Evolutionary conservation across 2,113 vertebrate genomes (phyloP).

Genomic region (Micromys minutus): DNA sequence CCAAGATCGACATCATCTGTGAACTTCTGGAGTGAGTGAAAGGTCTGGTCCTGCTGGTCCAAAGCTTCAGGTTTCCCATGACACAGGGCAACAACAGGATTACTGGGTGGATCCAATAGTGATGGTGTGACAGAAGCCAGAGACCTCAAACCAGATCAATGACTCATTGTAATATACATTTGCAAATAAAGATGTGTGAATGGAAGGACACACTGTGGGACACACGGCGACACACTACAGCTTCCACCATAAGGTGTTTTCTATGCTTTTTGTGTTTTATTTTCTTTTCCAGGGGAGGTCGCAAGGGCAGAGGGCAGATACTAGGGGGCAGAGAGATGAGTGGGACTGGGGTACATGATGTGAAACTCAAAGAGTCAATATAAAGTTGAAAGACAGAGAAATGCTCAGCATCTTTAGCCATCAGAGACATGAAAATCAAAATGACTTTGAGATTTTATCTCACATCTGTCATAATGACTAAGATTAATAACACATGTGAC

Average conservation of each 20-base stretch:
- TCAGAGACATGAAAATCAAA: background rate
- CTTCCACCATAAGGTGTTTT: background rate
- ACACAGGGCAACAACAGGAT: background rate
- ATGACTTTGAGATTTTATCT: too few relatives aligned
- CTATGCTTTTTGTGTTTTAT: background rate
- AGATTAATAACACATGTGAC: background rate
- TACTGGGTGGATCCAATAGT: background rate
- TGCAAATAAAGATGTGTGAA: background rate
- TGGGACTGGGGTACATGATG: background rate
- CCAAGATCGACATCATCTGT: background rate
- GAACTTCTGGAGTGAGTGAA: background rate
- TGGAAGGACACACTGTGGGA: background rate
- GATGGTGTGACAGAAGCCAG: background rate
- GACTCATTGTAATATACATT: background rate
- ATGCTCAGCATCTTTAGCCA: background rate
- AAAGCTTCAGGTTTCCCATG: background rate
- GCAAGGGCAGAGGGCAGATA: background rate
- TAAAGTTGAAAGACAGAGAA: background rate
- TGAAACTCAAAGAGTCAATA: background rate
- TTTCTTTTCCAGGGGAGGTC: background rate
- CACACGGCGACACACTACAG: background rate
- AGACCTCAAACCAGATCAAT: background rate
- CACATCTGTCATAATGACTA: background rate
- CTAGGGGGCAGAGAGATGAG: background rate
- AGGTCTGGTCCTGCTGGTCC: background rate